These are phyloP conservation scores for Heliocidaris tuberculata DNA, from an alignment of 35 echinoderm and acorn worm genomes.

Conservation along the genomic window DNA sequence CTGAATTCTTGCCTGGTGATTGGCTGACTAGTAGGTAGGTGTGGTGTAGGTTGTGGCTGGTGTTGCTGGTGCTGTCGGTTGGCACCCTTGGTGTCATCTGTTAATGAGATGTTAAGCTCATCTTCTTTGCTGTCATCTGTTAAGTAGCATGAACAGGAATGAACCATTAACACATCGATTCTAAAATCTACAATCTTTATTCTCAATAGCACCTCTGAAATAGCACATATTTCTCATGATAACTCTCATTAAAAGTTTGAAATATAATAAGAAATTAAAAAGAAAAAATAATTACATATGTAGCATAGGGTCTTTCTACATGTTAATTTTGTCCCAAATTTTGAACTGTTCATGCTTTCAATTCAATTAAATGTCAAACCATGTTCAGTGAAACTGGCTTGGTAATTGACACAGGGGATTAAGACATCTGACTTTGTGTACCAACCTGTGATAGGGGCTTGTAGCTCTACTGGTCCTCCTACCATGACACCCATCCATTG, in stretches of 20 bases:
- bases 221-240: too few relatives aligned
- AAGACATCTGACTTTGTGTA: background rate
- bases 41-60: constrained; percentile 17
- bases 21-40: constrained; percentile 37
- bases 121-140: constrained; percentile 97
- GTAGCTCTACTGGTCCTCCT: constrained; percentile 50
- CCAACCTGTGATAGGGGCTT: constrained; percentile 83
- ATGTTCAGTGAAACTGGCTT: too few relatives aligned
- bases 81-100: constrained; percentile 94
- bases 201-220: too few relatives aligned
- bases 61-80: constrained; percentile 55
- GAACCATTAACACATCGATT: background rate
- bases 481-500: constrained; percentile 92
- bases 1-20: constrained; percentile 70
- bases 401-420: too few relatives aligned
- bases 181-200: too few relatives aligned
- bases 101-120: constrained; percentile 50
- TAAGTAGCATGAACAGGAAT: background rate
- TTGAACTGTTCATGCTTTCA: too few relatives aligned
- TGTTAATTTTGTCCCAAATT: too few relatives aligned
- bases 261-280: too few relatives aligned
- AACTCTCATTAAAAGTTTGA: too few relatives aligned
- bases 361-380: too few relatives aligned
- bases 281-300: too few relatives aligned
- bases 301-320: too few relatives aligned